These are phyloP conservation scores for Rhabdomys dilectus DNA, from an alignment of 2,113 vertebrate genomes.

Conservation along the genomic window DNA sequence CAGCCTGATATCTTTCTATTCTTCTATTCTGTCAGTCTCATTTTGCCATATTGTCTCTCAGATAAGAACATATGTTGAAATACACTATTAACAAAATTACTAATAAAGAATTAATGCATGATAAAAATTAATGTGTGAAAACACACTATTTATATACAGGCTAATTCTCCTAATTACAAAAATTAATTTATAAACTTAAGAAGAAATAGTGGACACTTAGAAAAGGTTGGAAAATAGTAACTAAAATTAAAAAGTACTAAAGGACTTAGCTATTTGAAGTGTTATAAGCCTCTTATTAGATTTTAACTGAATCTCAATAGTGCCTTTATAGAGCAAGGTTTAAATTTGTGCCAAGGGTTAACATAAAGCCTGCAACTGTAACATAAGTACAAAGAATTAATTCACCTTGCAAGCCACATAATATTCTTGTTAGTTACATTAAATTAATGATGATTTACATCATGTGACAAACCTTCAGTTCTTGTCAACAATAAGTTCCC, in stretches of 20 bases:
- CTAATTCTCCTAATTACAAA: neutral
- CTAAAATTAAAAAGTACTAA: neutral
- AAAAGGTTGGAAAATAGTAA: constrained; percentile 37
- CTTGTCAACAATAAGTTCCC: constrained; percentile 61
- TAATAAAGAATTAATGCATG: neutral
- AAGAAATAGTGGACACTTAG: neutral
- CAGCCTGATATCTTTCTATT: neutral
- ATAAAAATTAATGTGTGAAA: neutral
- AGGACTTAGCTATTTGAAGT: constrained; percentile 45
- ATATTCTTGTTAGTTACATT: constrained; percentile 41
- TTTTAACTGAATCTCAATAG: constrained; percentile 53
- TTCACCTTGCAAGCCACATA: constrained; percentile 36
- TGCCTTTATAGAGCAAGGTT: neutral
- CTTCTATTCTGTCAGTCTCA: neutral
- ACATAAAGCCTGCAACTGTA: constrained; percentile 14
- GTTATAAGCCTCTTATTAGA: neutral
- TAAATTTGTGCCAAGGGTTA: neutral
- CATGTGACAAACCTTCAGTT: constrained; percentile 39
- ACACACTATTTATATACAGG: neutral
- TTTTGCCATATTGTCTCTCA: neutral
- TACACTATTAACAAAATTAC: neutral
- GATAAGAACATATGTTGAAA: neutral
- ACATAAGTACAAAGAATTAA: constrained; percentile 59
- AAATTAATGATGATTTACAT: constrained; percentile 53
- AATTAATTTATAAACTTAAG: constrained; percentile 40